phyloP scores from a whole-genome alignment of 2,113 vertebrate species.

The Chiloscyllium plagiosum region DNA sequence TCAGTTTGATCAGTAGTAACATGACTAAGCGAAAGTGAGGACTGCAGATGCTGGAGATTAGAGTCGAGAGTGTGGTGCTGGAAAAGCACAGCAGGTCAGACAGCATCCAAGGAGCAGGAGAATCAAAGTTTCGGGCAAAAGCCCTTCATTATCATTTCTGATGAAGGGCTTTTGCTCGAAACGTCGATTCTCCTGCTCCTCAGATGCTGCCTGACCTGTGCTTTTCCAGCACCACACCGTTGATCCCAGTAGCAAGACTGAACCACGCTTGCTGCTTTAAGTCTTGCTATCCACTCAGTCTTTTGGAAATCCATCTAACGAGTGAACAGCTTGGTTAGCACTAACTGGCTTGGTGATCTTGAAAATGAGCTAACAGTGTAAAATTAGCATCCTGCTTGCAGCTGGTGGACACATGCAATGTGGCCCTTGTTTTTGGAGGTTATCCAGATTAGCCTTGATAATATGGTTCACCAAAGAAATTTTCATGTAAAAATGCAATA shows the following conservation, averaged over 20 bases:
- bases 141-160: too few species aligned
- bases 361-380: neutral
- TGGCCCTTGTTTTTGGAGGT: neutral
- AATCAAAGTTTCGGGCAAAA: too few species aligned
- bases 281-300: neutral
- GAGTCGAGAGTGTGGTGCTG: too few species aligned
- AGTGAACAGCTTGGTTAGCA: too few species aligned
- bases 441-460: neutral
- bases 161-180: too few species aligned
- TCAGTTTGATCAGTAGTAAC: neutral
- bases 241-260: neutral
- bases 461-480: neutral
- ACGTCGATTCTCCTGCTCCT: too few species aligned
- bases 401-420: neutral
- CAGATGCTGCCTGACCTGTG: too few species aligned
- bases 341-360: neutral
- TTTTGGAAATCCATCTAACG: neutral
- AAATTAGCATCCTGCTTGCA: neutral
- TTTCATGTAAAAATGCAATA: neutral
- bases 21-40: too few species aligned
- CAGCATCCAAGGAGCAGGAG: too few species aligned
- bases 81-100: too few species aligned
- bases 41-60: too few species aligned
- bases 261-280: neutral
- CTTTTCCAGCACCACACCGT: too few species aligned